phyloP scores from a whole-genome alignment of 30 jellyfish, hydroid and myxozoan species.

The Aurelia coerulea region DNA sequence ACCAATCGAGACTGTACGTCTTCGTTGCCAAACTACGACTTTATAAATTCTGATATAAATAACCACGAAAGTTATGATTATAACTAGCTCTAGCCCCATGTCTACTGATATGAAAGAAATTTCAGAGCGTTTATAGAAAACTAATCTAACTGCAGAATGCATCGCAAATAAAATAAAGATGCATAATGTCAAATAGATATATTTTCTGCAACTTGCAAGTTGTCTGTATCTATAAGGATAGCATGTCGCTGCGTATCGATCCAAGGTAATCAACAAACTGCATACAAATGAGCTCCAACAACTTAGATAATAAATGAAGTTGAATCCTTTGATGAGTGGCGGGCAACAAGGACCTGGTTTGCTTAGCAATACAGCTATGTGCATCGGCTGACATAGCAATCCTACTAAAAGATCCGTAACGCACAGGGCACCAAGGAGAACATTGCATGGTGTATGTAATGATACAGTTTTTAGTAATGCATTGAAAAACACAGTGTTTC shows the following conservation, averaged over 20 bases:
- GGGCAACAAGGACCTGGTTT: conserved; percentile 48
- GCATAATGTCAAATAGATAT: background rate
- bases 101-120: conserved; percentile 15
- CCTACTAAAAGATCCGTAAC: conserved; percentile 61
- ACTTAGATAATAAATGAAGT: conserved; percentile 34
- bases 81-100: conserved; percentile 19
- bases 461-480: conserved; percentile 33
- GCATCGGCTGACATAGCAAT: conserved; percentile 50
- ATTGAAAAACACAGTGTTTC: conserved; percentile 40
- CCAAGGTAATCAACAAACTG: conserved; percentile 39
- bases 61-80: conserved; percentile 18
- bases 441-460: conserved; percentile 63
- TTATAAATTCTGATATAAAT: conserved; percentile 26
- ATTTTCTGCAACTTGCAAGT: conserved; percentile 20
- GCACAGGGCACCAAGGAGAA: conserved; percentile 64
- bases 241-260: conserved; percentile 53
- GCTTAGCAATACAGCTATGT: conserved; percentile 27
- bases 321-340: conserved; percentile 15
- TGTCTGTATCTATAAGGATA: conserved; percentile 37
- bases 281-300: conserved; percentile 40
- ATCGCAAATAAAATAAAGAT: conserved; percentile 20
- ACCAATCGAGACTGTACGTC: background rate
- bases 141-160: conserved; percentile 12
- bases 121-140: conserved; percentile 5
- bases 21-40: conserved; percentile 13